phyloP scores from a whole-genome alignment of 2,888 invertebrate species.

The Endotricha flammealis region DNA sequence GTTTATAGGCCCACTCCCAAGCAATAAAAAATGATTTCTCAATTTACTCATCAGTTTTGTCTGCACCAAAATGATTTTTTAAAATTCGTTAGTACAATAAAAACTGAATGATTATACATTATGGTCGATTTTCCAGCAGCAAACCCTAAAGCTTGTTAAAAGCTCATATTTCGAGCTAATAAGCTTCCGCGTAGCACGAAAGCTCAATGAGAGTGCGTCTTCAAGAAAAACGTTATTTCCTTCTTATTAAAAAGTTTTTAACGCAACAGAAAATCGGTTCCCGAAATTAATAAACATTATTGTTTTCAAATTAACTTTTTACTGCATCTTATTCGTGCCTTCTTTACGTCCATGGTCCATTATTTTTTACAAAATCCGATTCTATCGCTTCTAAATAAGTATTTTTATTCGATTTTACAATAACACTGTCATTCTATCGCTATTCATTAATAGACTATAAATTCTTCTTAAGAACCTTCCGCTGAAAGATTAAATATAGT shows the following conservation, averaged over 20 bases:
- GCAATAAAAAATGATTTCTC: no score
- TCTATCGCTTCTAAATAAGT: conserved; percentile 30
- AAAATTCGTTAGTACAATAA: neutral
- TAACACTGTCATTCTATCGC: conserved; percentile 35
- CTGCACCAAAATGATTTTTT: no score
- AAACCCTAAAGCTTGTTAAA: conserved; percentile 42
- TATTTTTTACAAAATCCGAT: conserved; percentile 11
- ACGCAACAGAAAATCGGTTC: conserved; percentile 3
- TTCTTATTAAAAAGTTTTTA: conserved; percentile 16
- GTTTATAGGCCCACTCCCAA: no score
- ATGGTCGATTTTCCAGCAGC: neutral
- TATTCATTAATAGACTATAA: conserved; percentile 70
- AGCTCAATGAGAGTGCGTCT: conserved; percentile 11
- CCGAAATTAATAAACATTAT: conserved; percentile 8
- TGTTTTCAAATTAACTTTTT: neutral
- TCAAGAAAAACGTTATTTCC: conserved; percentile 25
- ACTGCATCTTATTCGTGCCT: no score
- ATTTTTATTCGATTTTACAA: conserved; percentile 25
- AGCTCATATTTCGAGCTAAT: conserved; percentile 51
- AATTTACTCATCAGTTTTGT: no score
- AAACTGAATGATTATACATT: neutral
- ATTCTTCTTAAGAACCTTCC: conserved; percentile 45
- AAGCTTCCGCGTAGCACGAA: conserved; percentile 37
- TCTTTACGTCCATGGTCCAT: no score
- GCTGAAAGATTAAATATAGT: conserved; percentile 65